Base-by-base conservation (phyloP, 2,888 invertebrate species). In the Brenthis daphne region DNA sequence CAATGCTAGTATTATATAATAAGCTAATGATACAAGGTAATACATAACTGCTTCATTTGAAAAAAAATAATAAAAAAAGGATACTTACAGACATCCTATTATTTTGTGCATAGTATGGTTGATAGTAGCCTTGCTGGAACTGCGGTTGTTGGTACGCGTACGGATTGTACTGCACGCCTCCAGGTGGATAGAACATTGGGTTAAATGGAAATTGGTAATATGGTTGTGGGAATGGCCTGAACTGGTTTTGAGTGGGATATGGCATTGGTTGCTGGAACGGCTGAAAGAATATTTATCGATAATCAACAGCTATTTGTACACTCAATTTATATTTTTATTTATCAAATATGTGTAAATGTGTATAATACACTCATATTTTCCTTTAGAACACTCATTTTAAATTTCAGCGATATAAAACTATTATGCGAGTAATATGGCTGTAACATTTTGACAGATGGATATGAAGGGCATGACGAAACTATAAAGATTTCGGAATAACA, bases 11-110 rank as follows among this genome's bases (percentile, higher is more conserved):
- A 6, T 33, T 33, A 20, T 20, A 20, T 20, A 20, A 20, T 1
- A 20, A 20, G 20, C 20, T 20, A 20, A 20, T 20, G 20, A 20
- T 20, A 20, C 20, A 20, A 20, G 20, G 20, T 20, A 20, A 20
- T 6, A 3, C 2, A 33, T 5, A 33, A 33, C 8, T 37, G 37
- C 37, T 37, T 37, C 2, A 8, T 6, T 8, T 4, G 6, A 37
- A 6, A 37, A 8, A 8, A 37, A 33, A 6, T 33, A 6, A 33
- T 37, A 2, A 37, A 12, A 29, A 50, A 16, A n/a, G 1, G 54
- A 16, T 20, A 66, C 94, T 92, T 80, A 95, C 94, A 80, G 94
- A 94, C 85, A 94, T 93, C 76, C 94, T 87, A 73, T 85, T 93
- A 20, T 84, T 85, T 1, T 85, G 89, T 70, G 57, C 54, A 48